These are phyloP conservation scores for Entomyzon cyanotis DNA, from an alignment of 2,113 vertebrate genomes.

Conservation along the genomic window DNA sequence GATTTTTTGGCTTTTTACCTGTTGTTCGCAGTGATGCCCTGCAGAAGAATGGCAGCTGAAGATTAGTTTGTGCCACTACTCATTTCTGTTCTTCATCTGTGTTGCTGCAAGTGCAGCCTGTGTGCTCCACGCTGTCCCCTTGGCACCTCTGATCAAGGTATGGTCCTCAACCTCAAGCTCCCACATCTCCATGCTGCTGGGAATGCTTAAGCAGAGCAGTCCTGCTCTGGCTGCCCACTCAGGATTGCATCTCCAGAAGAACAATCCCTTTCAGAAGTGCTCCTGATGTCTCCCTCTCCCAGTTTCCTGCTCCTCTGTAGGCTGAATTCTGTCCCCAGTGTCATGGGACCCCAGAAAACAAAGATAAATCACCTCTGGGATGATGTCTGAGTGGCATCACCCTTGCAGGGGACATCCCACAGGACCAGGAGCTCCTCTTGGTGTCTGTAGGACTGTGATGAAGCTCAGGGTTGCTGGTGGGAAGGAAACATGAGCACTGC, in stretches of 20 bases:
- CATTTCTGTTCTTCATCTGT: not conserved
- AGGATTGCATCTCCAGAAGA: not conserved
- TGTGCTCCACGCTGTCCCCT: not conserved
- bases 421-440: not conserved
- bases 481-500: not conserved
- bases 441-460: not conserved
- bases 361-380: not conserved
- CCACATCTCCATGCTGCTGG: not conserved
- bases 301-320: not conserved
- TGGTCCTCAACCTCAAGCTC: not conserved
- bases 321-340: not conserved
- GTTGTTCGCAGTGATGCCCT: not conserved
- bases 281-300: not conserved
- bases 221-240: not conserved
- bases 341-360: not conserved
- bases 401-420: not conserved
- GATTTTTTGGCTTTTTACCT: not conserved
- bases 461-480: not conserved
- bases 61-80: not conserved
- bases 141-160: not conserved
- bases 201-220: not conserved
- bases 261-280: not conserved
- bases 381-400: too few species aligned
- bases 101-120: not conserved
- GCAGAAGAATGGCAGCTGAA: not conserved